phyloP scores from a whole-genome alignment of 1,140 invertebrate genomes.

The Leptopilina clavipes region DNA sequence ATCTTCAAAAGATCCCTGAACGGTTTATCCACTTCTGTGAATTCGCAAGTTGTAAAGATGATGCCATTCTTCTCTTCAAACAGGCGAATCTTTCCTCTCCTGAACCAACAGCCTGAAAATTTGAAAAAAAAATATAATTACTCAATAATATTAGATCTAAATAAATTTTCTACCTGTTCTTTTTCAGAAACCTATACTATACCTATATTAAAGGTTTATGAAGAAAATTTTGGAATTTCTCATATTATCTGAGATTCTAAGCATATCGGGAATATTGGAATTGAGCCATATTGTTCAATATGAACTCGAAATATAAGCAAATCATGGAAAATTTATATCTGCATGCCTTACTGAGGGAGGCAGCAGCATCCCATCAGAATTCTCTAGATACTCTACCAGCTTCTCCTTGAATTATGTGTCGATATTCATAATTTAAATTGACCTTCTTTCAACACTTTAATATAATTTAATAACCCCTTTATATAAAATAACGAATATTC shows the following conservation, averaged over 20 bases:
- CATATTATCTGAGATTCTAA: not conserved
- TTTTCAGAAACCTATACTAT: no score
- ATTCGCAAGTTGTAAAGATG: no score
- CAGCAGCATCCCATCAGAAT: conserved; percentile 15
- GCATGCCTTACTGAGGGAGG: not conserved
- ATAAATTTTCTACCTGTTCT: no score
- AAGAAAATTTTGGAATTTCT: no score
- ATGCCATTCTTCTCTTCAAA: no score
- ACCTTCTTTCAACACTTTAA: not conserved
- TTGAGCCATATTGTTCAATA: conserved; percentile 26
- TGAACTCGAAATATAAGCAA: not conserved
- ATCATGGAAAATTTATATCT: conserved; percentile 18
- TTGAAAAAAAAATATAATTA: no score
- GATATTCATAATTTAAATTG: conserved; percentile 8
- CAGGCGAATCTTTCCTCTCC: no score
- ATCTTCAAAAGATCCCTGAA: no score
- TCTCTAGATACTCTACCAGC: not conserved
- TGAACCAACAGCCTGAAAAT: no score
- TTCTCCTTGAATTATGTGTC: conserved; percentile 14
- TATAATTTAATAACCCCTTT: not conserved
- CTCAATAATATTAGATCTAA: no score
- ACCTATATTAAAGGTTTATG: no score
- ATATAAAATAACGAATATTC: not conserved
- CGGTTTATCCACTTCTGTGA: no score
- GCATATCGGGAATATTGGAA: not conserved